Evolutionary conservation across 2,113 vertebrate genomes (phyloP), one percentile per base, ranked within the genome.

Genomic region (Anoplopoma fimbria): DNA sequence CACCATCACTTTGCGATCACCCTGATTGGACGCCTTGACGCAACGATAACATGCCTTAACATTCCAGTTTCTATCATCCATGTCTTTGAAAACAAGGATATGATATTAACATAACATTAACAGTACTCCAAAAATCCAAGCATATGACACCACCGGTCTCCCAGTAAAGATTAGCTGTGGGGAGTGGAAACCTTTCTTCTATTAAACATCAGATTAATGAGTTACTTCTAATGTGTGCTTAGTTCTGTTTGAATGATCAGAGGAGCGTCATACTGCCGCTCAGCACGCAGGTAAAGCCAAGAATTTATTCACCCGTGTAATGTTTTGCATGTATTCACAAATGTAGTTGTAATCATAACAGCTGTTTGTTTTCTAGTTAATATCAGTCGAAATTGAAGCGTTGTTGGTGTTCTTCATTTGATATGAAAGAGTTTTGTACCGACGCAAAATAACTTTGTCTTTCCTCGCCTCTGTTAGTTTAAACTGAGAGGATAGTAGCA

Each of bases 151-250:
- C 61, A 15, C 33, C 9, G 9, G 17, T n/a, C 40, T 62, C 57
- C 25, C 68, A 38, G 53, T 17, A n/a, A 36, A 57, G 31, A 64
- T 38, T 33, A 45, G 64, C 57, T 60, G 53, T 33, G 58, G 33
- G 47, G 82, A 75, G 27, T 55, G 29, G 34, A 75, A 79, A 47
- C 12, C 60, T 45, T 76, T 76, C 53, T n/a, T 75, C 40, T 29
- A 40, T 53, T 70, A 75, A 80, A 70, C 57, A 79, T 60, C 70
- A 61, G 25, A 75, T 40, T 57, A 68, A 82, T 62, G 64, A 67
- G 58, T 68, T 42, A 34, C 60, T n/a, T n/a, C 23, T 55, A 55
- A 25, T 25, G 23, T n/a, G 23, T n/a, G 51, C 23, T 55, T 55
- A 3, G 53, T 55, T 55, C 47, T 49, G 47, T 49, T 9, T 55